These are phyloP conservation scores for Pygoscelis adeliae DNA, from an alignment of 2,113 vertebrate species.

Conservation along the genomic window DNA sequence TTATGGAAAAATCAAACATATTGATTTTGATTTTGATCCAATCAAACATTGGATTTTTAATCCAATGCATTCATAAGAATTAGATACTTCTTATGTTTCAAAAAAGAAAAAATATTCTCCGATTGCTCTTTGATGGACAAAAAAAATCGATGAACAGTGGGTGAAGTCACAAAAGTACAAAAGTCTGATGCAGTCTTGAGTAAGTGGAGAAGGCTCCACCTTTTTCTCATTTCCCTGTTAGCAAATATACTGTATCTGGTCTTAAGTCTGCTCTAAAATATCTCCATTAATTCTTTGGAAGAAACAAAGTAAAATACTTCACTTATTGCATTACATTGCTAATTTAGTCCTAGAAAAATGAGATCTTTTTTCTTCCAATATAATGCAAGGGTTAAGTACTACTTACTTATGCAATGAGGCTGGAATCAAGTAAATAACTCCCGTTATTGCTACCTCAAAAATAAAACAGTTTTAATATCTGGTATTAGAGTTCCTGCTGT, in stretches of 20 bases:
- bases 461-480: conserved; percentile 23
- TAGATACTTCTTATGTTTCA: not conserved
- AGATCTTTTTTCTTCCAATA: not conserved
- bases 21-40: too few species aligned
- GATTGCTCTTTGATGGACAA: not conserved
- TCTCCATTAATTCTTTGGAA: not conserved
- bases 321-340: not conserved
- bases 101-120: not conserved
- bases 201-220: not conserved
- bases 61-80: not conserved
- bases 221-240: not conserved
- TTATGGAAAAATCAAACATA: not conserved
- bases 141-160: not conserved
- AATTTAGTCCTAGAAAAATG: not conserved
- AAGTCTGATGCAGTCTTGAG: not conserved
- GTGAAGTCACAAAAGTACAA: not conserved
- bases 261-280: not conserved
- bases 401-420: not conserved
- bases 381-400: not conserved
- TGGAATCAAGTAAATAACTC: conserved; percentile 19
- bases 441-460: not conserved
- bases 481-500: not conserved
- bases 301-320: not conserved
- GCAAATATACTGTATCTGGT: not conserved
- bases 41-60: not conserved